A percentile compares a stretch with the other conserved stretches of the same genome.
phyloP scores from a whole-genome alignment of 2,888 invertebrate species.

The Tineola bisselliella region DNA sequence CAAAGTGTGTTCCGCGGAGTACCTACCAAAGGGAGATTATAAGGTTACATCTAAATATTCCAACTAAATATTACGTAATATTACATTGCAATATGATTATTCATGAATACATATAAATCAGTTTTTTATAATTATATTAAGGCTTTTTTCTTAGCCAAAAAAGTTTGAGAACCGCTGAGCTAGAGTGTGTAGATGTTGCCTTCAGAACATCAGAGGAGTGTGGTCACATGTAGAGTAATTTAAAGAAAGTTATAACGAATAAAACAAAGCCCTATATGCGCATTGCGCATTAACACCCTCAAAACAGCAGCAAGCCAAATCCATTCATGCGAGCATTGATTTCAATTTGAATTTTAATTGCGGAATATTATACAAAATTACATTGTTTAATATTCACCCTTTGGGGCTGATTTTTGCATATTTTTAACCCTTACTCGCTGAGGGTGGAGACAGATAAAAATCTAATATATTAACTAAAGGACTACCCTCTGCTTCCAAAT shows the following conservation, averaged over 20 bases:
- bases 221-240: no score
- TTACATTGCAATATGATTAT: no score
- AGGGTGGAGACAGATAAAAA: constrained; percentile 37
- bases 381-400: constrained; percentile 66
- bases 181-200: no score
- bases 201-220: no score
- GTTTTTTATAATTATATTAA: no score
- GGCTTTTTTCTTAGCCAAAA: no score
- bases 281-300: not conserved
- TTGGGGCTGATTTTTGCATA: constrained; percentile 60
- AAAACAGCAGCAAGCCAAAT: constrained; percentile 14
- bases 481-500: constrained; percentile 35
- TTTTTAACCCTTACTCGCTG: constrained; percentile 46
- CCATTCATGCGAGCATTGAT: constrained; percentile 46
- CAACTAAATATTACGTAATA: no score
- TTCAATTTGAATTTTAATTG: constrained; percentile 70
- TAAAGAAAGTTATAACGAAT: not conserved
- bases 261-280: not conserved
- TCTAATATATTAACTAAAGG: constrained; percentile 53
- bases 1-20: no score
- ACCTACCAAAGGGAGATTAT: no score
- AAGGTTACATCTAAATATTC: no score
- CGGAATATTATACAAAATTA: constrained; percentile 66
- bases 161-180: no score
- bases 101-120: no score